phyloP scores from a whole-genome alignment of 2,113 vertebrate species.

The Maccullochella peelii region DNA sequence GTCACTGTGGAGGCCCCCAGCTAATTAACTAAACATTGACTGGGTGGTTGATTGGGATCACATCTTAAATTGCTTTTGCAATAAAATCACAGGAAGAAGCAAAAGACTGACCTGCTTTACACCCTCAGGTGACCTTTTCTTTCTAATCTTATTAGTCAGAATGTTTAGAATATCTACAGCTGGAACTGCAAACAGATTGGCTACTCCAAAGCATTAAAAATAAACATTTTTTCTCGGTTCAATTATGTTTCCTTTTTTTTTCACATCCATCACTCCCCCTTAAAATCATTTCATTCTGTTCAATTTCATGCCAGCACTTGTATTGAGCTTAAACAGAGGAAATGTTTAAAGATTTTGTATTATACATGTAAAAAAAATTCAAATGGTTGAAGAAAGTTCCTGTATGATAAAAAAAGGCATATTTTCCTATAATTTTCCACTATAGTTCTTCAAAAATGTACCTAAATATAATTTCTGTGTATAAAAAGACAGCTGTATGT shows the following conservation, averaged over 20 bases:
- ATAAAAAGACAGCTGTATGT: background rate
- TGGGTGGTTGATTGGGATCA: conserved; percentile 67
- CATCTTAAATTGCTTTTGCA: conserved; percentile 49
- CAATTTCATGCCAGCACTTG: background rate
- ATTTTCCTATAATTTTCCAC: background rate
- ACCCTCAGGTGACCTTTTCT: conserved; percentile 37
- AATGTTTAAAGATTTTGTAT: background rate
- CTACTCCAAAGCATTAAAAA: conserved; percentile 12
- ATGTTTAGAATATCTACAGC: conserved; percentile 21
- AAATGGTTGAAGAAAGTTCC: background rate
- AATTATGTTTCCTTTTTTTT: background rate
- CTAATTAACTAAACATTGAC: conserved; percentile 78
- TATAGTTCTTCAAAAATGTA: background rate
- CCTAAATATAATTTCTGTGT: background rate
- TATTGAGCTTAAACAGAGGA: background rate
- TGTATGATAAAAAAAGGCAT: background rate
- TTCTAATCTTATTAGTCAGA: conserved; percentile 47
- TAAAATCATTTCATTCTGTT: conserved; percentile 8
- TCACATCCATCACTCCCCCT: background rate
- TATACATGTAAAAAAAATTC: background rate
- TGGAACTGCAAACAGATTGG: conserved; percentile 22
- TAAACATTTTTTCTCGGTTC: background rate
- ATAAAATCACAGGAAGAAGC: conserved; percentile 54
- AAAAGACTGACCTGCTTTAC: conserved; percentile 32
- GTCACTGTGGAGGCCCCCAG: conserved; percentile 55